Conservation (phyloP, 2,888 invertebrate genomes). For the Ectemnius lituratus region DNA sequence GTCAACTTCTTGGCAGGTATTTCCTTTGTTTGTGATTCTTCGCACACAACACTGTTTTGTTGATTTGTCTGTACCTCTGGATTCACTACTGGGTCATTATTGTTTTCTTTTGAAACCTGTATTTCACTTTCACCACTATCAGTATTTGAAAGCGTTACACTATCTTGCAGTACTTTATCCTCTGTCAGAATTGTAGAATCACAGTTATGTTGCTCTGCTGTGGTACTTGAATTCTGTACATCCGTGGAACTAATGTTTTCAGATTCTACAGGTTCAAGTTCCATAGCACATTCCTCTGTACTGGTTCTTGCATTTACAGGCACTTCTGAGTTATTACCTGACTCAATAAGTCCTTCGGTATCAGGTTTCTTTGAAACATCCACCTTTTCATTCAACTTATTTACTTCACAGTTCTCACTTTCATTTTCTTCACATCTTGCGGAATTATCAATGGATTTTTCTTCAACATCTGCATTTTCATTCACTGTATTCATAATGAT, state of each 20-base stretch:
- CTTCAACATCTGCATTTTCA: neutral
- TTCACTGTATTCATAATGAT: neutral
- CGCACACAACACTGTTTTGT: constrained; percentile 3
- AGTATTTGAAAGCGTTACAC: neutral
- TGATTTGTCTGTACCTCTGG: neutral
- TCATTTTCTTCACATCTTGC: constrained; percentile 5
- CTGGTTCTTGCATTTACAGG: too few species aligned
- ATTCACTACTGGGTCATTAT: constrained; percentile 10
- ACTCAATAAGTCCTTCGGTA: too few species aligned
- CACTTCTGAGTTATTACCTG: too few species aligned
- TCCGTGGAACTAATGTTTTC: constrained; percentile 4
- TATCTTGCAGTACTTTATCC: constrained; percentile 20
- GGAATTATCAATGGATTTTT: constrained; percentile 7
- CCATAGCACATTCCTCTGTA: constrained; percentile 17
- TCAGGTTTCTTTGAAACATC: too few species aligned
- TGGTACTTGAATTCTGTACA: constrained; percentile 14
- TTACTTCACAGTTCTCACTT: constrained; percentile 9
- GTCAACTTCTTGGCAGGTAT: constrained; percentile 26
- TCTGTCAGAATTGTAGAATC: neutral
- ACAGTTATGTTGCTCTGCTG: constrained; percentile 16
- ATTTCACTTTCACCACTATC: neutral
- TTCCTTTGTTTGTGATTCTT: constrained; percentile 14
- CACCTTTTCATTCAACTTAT: too few species aligned
- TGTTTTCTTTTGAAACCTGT: neutral
- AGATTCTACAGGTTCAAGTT: neutral